Evolutionary conservation across 1,140 invertebrate genomes (phyloP), one percentile per base, ranked within the genome.

Genomic region (Drosophila kepulauana): DNA sequence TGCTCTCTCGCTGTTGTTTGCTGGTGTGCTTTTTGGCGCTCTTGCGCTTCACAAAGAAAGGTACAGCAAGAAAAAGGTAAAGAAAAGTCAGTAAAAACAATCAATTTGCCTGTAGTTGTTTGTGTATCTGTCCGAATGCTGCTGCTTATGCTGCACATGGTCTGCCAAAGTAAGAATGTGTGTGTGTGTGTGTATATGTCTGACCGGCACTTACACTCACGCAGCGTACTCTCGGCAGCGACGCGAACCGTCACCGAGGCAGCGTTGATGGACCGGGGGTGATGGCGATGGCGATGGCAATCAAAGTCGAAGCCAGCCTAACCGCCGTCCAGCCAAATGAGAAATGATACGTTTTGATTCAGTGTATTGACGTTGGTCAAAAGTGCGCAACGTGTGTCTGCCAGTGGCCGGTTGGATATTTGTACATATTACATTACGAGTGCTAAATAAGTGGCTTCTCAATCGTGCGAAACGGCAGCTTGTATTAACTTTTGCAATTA

Each of bases 81-180:
- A 7, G 35, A 8, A 25, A 38, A 38, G 16, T 20, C 58, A 71
- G 38, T 20, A 35, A 63, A 25, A 48, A 49, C 46, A 71, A 52
- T 45, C 35, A 57, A 49, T 45, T 56, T 15, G 67, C 28, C 38
- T 64, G 59, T 46, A 63, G 33, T 70, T 75, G 66, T 63, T 51
- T 70, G 67, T 65, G 67, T 75, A 71, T 75, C 67, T 75, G 52
- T 62, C 48, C 64, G 79, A 88, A 75, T 80, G 80, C 84, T 80
- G 80, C 84, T 82, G 77, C 70, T 82, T 82, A 86, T 86, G 82
- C 77, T 87, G 84, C 77, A 84, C 80, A 78, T 70, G 67, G n/a
- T 15, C 59, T 15, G 35, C 10, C 35, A 2, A 10, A 10, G 2
- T 10, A 38, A 8, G 33, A 6, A 35, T 16, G 0, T 16, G 16